Evolutionary conservation across 2,797 vertebrate species (phyloP).

Genomic region (Myiotriccus ornatus): DNA sequence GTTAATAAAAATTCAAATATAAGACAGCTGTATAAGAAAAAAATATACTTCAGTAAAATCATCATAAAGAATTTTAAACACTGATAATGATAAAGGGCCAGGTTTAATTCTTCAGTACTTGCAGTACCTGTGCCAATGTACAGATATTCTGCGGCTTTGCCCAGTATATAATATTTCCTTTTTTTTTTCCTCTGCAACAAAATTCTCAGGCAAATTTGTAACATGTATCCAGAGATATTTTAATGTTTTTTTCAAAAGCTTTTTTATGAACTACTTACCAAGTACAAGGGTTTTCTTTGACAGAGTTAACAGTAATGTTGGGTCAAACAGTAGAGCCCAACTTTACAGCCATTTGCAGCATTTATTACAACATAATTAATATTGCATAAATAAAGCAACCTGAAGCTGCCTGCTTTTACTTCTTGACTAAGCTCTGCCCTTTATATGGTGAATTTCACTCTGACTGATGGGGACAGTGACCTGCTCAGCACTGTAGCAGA

Average conservation of each 20-base stretch:
- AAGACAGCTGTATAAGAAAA: background rate
- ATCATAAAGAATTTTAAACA: background rate
- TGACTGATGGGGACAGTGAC: background rate
- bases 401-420: background rate
- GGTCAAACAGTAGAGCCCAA: background rate
- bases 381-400: background rate
- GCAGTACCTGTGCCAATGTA: background rate
- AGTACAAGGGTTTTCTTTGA: background rate
- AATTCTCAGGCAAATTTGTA: background rate
- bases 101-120: background rate
- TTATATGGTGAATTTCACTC: fast-evolving
- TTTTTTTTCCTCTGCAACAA: fast-evolving
- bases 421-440: background rate
- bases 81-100: background rate
- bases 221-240: background rate
- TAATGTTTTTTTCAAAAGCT: background rate
- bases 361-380: background rate
- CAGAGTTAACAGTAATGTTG: background rate
- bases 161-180: background rate
- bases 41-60: background rate
- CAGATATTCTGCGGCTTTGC: background rate
- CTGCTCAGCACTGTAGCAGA: background rate
- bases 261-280: background rate
- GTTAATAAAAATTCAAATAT: background rate
- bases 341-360: background rate